Evolutionary conservation across 2,888 invertebrate genomes (phyloP), one percentile per base, ranked within the genome.

Genomic region (Silvanus unidentatus): DNA sequence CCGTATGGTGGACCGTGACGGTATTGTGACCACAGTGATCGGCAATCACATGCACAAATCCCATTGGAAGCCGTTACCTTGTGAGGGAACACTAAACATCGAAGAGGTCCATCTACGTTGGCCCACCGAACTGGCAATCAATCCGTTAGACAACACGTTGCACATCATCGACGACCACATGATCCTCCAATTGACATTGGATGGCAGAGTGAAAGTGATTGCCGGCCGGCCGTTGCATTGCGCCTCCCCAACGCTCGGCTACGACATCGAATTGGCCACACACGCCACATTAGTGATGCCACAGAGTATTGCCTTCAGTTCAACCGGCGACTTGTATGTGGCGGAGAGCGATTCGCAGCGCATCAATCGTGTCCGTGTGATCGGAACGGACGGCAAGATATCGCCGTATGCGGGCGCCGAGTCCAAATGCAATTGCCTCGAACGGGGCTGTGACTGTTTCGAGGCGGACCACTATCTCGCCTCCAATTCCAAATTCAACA

Each of bases 141-240:
- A 94, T 70, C 97, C 96, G 0, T 73, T 96, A 42, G 96, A 97
- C 67, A 93, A 95, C 68, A 88, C 92, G 0, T 74, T 99, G 16
- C 93, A 97, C 68, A 92, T 99, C 55, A 90, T 98, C 40, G 98
- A 98, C 63, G 93, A 94, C 64, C 95, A 95, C 65, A 92, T 95
- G 88, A 89, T 92, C 40, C 75, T 96, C 10, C 89, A 94, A 65
- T 77, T 96, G 73, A 94, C 95, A 1, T 84, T 88, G 0, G 94
- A 95, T 69, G 89, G 92, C 10, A 77, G 93, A 44, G 88, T 95
- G 0, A 88, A 93, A 59, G 91, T 96, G 0, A 86, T 96, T 11
- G 96, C 95, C 2, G 97, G 97, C 4, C 80, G 92, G 41, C 95
- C 96, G 0, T 75, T 94, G 1, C 95, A 96, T 65, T 98, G 97